phyloP scores from a whole-genome alignment of 2,888 invertebrate genomes.

The Habroteleia sp. region DNA sequence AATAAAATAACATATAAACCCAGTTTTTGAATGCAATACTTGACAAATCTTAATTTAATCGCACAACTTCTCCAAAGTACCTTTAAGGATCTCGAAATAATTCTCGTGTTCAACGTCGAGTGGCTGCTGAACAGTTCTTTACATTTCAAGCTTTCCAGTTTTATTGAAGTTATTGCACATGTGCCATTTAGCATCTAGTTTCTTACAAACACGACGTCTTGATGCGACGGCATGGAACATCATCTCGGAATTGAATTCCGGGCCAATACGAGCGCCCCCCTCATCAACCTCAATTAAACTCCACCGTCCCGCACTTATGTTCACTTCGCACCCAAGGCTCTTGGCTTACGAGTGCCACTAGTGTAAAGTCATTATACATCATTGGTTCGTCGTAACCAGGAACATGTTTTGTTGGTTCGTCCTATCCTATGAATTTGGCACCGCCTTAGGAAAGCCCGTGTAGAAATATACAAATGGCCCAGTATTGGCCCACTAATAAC shows the following conservation, averaged over 20 bases:
- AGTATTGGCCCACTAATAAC: no score
- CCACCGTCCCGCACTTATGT: constrained; percentile 78
- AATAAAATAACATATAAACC: no score
- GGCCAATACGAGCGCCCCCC: constrained; percentile 81
- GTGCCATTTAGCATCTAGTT: constrained; percentile 52
- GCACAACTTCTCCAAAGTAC: no score
- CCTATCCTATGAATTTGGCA: constrained; percentile 15
- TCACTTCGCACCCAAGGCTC: constrained; percentile 79
- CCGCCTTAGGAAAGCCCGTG: no score
- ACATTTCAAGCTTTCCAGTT: constrained; percentile 39
- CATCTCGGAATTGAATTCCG: constrained; percentile 80
- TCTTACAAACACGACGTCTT: constrained; percentile 68
- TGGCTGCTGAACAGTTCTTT: no score
- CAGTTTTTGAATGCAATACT: no score
- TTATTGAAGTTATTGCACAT: constrained; percentile 40
- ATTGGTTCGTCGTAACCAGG: constrained; percentile 68
- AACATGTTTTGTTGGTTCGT: constrained; percentile 56
- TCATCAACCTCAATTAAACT: constrained; percentile 82
- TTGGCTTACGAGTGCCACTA: constrained; percentile 63
- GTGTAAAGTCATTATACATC: constrained; percentile 73
- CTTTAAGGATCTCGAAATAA: no score
- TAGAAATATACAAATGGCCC: no score
- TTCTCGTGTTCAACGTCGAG: no score
- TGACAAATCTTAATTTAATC: no score
- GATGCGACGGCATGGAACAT: constrained; percentile 75